Conservation (phyloP, 1,140 invertebrate species). For the Andrena cerasifolii region DNA sequence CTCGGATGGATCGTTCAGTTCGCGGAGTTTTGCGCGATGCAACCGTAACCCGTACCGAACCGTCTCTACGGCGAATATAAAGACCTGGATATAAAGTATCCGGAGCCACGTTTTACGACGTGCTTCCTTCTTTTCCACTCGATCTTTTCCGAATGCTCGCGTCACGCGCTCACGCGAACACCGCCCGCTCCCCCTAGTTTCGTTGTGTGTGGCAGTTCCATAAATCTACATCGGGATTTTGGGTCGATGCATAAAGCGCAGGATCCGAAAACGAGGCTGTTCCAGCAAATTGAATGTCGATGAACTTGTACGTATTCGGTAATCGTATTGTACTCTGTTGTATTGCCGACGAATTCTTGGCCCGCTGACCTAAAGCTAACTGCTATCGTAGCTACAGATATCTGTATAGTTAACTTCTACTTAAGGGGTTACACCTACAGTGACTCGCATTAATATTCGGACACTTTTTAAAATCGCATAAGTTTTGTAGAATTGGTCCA, state of each 20-base stretch:
- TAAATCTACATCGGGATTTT: constrained; percentile 20
- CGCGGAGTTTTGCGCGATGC: constrained; percentile 50
- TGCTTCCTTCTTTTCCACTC: constrained; percentile 61
- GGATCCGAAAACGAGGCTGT: neutral
- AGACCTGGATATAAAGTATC: constrained; percentile 63
- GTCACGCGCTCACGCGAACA: no score
- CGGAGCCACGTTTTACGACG: constrained; percentile 58
- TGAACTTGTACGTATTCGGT: neutral
- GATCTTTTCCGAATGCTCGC: constrained; percentile 57
- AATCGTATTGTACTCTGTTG: neutral
- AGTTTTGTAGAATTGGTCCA: no score
- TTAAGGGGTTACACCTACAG: no score
- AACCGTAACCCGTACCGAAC: no score
- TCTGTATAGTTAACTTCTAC: no score
- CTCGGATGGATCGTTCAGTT: neutral
- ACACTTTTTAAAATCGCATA: no score
- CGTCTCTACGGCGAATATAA: constrained; percentile 41
- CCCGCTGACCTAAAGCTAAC: no score
- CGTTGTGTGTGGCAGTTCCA: constrained; percentile 27
- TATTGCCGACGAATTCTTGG: no score
- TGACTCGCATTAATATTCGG: no score
- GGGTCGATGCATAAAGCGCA: neutral
- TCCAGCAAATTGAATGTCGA: neutral
- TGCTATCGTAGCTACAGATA: no score
- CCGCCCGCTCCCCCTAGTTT: no score